Evolutionary conservation across 1,140 invertebrate species (phyloP).

Genomic region (Ceratosolen solmsi): DNA sequence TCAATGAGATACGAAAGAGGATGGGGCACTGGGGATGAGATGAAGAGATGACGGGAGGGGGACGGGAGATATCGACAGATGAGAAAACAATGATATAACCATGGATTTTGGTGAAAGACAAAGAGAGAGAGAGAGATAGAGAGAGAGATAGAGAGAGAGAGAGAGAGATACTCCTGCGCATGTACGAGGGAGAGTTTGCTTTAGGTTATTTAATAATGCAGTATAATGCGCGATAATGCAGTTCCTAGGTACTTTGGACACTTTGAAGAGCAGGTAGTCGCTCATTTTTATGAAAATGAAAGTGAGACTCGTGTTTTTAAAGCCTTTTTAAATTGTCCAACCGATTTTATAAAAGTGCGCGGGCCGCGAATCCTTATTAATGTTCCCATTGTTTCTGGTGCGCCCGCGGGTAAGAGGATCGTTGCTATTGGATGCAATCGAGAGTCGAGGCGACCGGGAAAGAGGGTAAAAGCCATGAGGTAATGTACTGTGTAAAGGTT

Average conservation of each 20-base stretch:
- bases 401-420: conserved; percentile 20
- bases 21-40: too few relatives aligned
- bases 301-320: background rate
- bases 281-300: too few relatives aligned
- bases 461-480: background rate
- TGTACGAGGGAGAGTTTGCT: too few relatives aligned
- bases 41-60: too few relatives aligned
- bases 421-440: conserved; percentile 49
- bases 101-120: too few relatives aligned
- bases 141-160: background rate
- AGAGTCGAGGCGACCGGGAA: background rate
- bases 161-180: background rate
- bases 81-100: too few relatives aligned
- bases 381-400: conserved; percentile 50
- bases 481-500: background rate
- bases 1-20: too few relatives aligned
- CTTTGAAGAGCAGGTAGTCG: background rate
- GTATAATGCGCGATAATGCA: too few relatives aligned
- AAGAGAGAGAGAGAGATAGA: too few relatives aligned
- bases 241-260: background rate
- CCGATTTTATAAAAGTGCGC: background rate
- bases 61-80: too few relatives aligned
- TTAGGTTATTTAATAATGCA: too few relatives aligned
- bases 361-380: conserved; percentile 51
- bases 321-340: background rate